Percentiles rank a stretch among this genome's conserved stretches.
Evolutionary conservation across 2,113 vertebrate genomes (phyloP).

Genomic region (Rhinichthys klamathensis): DNA sequence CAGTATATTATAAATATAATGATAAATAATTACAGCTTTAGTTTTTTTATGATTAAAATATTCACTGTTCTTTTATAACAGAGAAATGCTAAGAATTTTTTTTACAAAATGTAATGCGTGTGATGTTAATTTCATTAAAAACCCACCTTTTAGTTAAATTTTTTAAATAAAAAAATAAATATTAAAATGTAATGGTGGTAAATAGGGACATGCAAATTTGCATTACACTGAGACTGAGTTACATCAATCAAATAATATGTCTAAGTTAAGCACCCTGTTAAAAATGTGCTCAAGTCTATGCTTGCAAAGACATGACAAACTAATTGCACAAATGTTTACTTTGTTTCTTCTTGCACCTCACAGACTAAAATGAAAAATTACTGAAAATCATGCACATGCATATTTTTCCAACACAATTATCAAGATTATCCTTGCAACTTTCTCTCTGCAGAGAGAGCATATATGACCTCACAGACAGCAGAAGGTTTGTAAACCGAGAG

Average conservation of each 20-base stretch:
- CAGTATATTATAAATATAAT: too few relatives aligned
- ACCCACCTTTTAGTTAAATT: not conserved
- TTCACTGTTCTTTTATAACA: not conserved
- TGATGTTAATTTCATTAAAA: not conserved
- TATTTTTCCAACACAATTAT: not conserved
- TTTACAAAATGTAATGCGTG: not conserved
- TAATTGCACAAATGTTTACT: not conserved
- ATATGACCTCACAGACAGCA: not conserved
- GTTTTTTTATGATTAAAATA: too few relatives aligned
- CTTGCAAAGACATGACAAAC: not conserved
- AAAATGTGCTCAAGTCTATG: not conserved
- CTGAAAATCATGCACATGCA: not conserved
- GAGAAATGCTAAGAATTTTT: not conserved
- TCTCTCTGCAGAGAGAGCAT: not conserved
- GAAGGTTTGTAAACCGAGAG: not conserved
- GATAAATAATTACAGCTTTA: too few relatives aligned
- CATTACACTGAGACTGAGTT: too few relatives aligned
- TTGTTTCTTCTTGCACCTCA: not conserved
- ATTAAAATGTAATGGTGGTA: not conserved
- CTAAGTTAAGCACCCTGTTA: not conserved
- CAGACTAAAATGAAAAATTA: not conserved
- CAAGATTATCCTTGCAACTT: not conserved
- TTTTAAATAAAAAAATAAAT: not conserved
- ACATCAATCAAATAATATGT: too few relatives aligned
- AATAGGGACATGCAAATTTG: not conserved